Evolutionary conservation across 1,140 invertebrate genomes (phyloP).

Genomic region (Solenopsis fugax): DNA sequence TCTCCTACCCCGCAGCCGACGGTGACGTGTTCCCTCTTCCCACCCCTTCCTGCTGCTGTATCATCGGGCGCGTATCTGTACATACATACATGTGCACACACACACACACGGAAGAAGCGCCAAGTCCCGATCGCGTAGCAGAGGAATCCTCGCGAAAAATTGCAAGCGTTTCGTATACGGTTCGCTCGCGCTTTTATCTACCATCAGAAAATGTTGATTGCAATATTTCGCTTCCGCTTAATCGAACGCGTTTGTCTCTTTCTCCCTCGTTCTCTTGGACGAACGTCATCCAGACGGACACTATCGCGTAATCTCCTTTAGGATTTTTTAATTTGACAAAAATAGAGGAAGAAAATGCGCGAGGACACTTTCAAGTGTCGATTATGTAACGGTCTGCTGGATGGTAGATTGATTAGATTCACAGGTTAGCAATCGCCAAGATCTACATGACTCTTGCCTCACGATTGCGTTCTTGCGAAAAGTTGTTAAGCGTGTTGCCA

Average conservation of each 20-base stretch:
- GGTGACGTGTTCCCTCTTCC: slow-evolving; percentile 19
- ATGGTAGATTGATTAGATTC: slow-evolving; percentile 53
- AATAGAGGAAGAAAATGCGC: not conserved
- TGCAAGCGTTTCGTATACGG: slow-evolving; percentile 41
- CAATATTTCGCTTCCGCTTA: slow-evolving; percentile 59
- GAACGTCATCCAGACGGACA: slow-evolving; percentile 32
- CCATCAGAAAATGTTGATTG: slow-evolving; percentile 58
- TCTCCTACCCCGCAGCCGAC: slow-evolving; percentile 35
- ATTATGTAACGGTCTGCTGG: slow-evolving; percentile 17
- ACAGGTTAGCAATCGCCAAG: not conserved
- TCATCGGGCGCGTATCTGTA: slow-evolving; percentile 8
- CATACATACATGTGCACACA: not conserved
- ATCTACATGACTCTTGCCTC: slow-evolving; percentile 25
- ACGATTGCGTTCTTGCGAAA: slow-evolving; percentile 24
- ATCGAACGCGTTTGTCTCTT: slow-evolving; percentile 49
- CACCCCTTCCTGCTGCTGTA: slow-evolving; percentile 10
- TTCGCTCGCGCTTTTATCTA: slow-evolving; percentile 44
- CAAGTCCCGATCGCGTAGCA: slow-evolving; percentile 3
- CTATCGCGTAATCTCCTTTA: slow-evolving; percentile 50
- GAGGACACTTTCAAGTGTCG: slow-evolving; percentile 18
- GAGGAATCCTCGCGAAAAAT: slow-evolving; percentile 59
- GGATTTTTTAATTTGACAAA: slow-evolving; percentile 35
- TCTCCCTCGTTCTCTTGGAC: slow-evolving; percentile 19
- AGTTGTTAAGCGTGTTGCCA: slow-evolving; percentile 4
- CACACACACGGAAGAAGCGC: not conserved